These are phyloP conservation scores for Prosapia bicincta DNA, from an alignment of 2,888 invertebrate genomes.

Conservation along the genomic window DNA sequence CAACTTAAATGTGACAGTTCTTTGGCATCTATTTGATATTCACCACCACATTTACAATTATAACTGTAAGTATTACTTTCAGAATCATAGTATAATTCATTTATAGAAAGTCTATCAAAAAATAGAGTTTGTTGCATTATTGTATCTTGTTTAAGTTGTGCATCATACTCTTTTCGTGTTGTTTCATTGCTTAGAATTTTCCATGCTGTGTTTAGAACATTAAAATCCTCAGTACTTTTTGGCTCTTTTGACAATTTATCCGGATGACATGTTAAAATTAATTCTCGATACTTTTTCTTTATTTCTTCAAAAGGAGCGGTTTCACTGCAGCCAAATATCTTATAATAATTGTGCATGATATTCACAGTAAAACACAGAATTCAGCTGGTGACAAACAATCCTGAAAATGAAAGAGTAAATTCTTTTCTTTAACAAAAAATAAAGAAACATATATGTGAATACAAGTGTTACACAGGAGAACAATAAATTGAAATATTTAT, in stretches of 20 bases:
- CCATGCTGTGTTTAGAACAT: not conserved
- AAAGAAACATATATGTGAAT: too few relatives aligned
- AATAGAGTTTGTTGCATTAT: not conserved
- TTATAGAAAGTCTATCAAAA: not conserved
- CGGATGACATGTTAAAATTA: not conserved
- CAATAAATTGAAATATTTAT: too few relatives aligned
- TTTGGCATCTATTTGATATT: not conserved
- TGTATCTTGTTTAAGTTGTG: not conserved
- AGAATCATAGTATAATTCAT: not conserved
- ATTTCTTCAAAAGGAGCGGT: not conserved
- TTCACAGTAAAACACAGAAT: not conserved
- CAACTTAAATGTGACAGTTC: not conserved
- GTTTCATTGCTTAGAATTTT: not conserved
- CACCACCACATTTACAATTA: not conserved
- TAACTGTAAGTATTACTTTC: not conserved
- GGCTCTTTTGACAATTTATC: not conserved
- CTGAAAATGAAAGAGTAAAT: not conserved
- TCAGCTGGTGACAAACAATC: not conserved
- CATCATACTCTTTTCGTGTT: not conserved
- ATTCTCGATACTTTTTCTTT: not conserved
- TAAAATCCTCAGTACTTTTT: not conserved
- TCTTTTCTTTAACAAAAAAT: too few relatives aligned
- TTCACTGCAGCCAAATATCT: not conserved
- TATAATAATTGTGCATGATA: not conserved
- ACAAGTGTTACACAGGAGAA: too few relatives aligned